phyloP scores from a whole-genome alignment of 2,113 vertebrate genomes.

The Neogale vison region DNA sequence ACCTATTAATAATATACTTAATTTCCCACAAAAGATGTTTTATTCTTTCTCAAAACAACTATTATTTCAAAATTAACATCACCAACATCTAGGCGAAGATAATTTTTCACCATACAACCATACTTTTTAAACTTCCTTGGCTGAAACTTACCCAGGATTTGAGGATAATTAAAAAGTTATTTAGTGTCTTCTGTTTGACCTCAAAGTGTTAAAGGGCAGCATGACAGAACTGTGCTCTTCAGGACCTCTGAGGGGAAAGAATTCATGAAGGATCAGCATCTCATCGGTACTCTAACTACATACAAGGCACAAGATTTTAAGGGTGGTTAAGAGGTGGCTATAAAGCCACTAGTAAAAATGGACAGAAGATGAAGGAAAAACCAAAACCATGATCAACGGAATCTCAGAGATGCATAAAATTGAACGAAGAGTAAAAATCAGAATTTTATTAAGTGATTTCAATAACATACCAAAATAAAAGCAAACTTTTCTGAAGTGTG shows the following conservation, averaged over 20 bases:
- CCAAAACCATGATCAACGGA: not conserved
- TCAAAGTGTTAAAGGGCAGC: not conserved
- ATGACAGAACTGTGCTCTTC: not conserved
- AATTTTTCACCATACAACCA: not conserved
- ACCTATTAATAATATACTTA: not conserved
- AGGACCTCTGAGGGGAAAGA: not conserved
- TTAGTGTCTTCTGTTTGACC: not conserved
- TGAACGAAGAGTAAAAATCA: slow-evolving; percentile 1
- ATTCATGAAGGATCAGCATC: not conserved
- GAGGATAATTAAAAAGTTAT: slow-evolving; percentile 17
- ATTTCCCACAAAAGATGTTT: not conserved
- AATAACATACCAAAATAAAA: not conserved
- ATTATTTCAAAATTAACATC: not conserved
- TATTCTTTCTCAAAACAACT: not conserved
- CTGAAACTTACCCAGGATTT: not conserved
- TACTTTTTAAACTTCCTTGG: not conserved
- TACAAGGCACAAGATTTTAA: not conserved
- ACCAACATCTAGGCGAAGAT: not conserved
- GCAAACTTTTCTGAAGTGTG: not conserved
- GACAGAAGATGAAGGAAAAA: not conserved
- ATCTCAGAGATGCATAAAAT: not conserved
- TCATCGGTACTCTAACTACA: not conserved
- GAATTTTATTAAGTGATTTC: not conserved
- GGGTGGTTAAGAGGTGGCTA: not conserved
- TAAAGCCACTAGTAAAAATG: not conserved